Evolutionary conservation across 2,797 vertebrate genomes (phyloP).

Genomic region (Pampus argenteus): DNA sequence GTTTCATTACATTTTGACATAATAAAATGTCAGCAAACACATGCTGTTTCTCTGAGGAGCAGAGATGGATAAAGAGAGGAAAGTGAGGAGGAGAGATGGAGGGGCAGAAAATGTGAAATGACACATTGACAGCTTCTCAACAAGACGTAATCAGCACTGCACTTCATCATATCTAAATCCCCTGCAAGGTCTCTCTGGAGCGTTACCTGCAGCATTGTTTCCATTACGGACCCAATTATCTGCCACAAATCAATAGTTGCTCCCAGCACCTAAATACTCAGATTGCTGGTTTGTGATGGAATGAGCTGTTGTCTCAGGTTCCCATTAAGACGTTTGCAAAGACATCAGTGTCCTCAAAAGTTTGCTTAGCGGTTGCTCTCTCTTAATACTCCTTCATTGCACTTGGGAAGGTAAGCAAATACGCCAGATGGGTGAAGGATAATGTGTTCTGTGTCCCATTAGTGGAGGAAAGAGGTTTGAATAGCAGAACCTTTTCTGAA

Average conservation of each 20-base stretch:
- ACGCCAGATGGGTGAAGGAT: constrained; percentile 68
- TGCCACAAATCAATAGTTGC: constrained; percentile 65
- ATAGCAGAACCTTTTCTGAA: constrained; percentile 57
- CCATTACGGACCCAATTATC: constrained; percentile 73
- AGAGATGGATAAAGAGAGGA: background rate
- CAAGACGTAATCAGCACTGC: constrained; percentile 52
- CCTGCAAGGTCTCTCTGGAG: constrained; percentile 37
- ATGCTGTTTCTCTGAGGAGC: background rate
- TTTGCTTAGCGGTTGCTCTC: constrained; percentile 57
- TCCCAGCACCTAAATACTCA: constrained; percentile 54
- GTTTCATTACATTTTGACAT: constrained; percentile 40
- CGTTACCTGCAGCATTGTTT: constrained; percentile 60
- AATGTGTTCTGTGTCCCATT: constrained; percentile 73
- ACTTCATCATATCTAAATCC: constrained; percentile 67
- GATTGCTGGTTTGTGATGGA: constrained; percentile 56
- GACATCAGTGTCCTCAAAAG: constrained; percentile 66
- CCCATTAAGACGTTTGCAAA: constrained; percentile 54
- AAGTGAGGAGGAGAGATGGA: constrained; percentile 12
- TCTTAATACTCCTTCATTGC: constrained; percentile 50
- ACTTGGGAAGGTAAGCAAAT: constrained; percentile 65
- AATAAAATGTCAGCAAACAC: constrained; percentile 33
- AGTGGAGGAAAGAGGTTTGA: constrained; percentile 63
- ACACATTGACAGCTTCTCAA: constrained; percentile 65
- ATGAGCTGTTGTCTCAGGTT: constrained; percentile 64
- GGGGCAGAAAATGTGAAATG: constrained; percentile 44